A percentile compares a stretch with the other conserved stretches of the same genome.
Conservation (phyloP, 1,140 invertebrate genomes). For the Aleiodes sp. region DNA sequence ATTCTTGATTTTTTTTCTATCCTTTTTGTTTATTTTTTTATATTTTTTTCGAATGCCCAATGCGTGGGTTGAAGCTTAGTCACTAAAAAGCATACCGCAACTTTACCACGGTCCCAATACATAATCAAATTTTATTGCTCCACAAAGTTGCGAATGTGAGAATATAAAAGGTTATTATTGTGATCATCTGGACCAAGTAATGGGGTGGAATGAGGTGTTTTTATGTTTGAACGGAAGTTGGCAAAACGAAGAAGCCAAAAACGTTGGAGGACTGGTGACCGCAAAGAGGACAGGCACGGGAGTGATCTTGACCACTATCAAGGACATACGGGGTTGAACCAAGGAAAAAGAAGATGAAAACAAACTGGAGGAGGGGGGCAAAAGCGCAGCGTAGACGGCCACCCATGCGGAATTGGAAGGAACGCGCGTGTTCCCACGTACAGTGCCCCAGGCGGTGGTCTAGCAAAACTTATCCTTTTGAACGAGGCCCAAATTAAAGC, state of each 20-base stretch:
- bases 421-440: constrained; percentile 19
- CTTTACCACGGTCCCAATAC: not conserved
- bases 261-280: too few relatives aligned
- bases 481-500: constrained; percentile 17
- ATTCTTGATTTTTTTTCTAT: not conserved
- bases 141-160: not conserved
- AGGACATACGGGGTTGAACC: constrained; percentile 8
- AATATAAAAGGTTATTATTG: not conserved
- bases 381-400: constrained; percentile 6
- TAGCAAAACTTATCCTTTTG: constrained; percentile 2
- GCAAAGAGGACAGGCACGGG: constrained; percentile 7
- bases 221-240: not conserved
- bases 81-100: not conserved
- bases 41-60: not conserved
- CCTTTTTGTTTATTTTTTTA: constrained; percentile 4
- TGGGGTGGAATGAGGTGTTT: not conserved
- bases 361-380: not conserved
- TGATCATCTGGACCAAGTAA: not conserved
- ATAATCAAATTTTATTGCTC: constrained; percentile 2
- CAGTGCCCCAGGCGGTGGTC: constrained; percentile 21
- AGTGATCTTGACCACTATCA: constrained; percentile 23
- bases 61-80: not conserved
- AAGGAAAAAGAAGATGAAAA: too few relatives aligned
- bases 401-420: constrained; percentile 13
- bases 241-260: not conserved